Evolutionary conservation across 2,888 invertebrate genomes (phyloP).

Genomic region (Tillus elongatus): DNA sequence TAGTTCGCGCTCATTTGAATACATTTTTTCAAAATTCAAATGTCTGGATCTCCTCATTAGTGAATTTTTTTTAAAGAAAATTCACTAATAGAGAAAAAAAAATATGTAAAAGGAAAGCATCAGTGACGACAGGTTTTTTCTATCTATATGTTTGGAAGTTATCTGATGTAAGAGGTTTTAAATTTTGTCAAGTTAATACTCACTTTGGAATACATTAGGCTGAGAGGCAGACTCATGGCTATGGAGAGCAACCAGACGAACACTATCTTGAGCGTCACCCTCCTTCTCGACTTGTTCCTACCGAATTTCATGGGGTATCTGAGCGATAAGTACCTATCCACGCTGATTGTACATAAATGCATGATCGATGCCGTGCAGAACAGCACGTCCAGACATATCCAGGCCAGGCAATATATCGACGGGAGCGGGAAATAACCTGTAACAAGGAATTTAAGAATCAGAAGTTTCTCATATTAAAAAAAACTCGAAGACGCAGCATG

Average conservation of each 20-base stretch:
- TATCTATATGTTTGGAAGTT: no score
- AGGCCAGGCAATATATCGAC: conserved; percentile 79
- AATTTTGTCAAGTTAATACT: no score
- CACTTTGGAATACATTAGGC: conserved; percentile 83
- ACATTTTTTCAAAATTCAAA: no score
- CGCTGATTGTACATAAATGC: conserved; percentile 93
- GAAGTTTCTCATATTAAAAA: no score
- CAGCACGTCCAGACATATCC: conserved; percentile 91
- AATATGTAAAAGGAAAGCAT: no score
- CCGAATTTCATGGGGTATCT: conserved; percentile 91
- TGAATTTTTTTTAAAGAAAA: no score
- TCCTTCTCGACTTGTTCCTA: conserved; percentile 74
- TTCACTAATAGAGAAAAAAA: no score
- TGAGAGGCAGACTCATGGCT: conserved; percentile 83
- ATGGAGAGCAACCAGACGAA: conserved; percentile 91
- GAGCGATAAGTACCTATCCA: conserved; percentile 86
- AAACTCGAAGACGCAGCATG: no score
- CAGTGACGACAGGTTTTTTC: no score
- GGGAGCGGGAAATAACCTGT: conserved; percentile 75
- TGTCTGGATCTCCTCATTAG: no score
- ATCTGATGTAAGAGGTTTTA: no score
- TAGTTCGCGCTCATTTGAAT: no score
- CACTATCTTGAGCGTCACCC: conserved; percentile 81
- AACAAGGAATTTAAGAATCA: conserved; percentile 36
- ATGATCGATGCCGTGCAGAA: conserved; percentile 96